Base-by-base conservation (phyloP, 1,140 invertebrate species). In the Tachypleus tridentatus region DNA sequence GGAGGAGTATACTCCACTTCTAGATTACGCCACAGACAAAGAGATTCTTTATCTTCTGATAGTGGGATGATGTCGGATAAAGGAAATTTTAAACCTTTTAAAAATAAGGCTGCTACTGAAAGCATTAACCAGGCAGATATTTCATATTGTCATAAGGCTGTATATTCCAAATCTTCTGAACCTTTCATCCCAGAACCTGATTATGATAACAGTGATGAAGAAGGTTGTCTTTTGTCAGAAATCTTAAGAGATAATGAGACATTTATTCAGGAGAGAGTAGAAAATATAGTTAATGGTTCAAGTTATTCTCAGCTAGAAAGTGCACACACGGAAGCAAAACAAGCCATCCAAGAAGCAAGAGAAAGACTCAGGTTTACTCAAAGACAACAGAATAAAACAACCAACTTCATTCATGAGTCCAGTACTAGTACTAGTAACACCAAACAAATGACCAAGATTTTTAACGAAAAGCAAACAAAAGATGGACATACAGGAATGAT, bases 131-230 rank as follows among this genome's bases (percentile, higher is more conserved):
- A 68, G 65, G 61, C 64, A 64, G n/a, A 57, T 64, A 29, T 48
- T 68, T 29, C 61, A 57, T 53, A 65, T 61, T 29, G 60, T 60
- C 49, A 61, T 9, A 52, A 61, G 66, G 53, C 29, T 29, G 29
- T 29, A 29, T 29, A 29, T 29, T 29, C 29, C 29, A 29, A 29
- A 29, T 29, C 29, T 29, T 29, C 29, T 29, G 61, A 71, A 51
- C 89, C 89, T 7, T 87, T 87, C 4, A 93, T 93, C 64, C 91
- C 90, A 1, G 90, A 93, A 72, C 90, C 90, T 0, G 91, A 93
- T 77, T 93, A 93, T 77, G 73, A 91, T 60, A 68, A 67, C 58
- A 70, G 66, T 58, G 73, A 73, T 49, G 73, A 73, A 57, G 70
- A 72, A 62, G 67, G 57, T n/a, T 58, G 62, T 47, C 29, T 29